phyloP scores from a whole-genome alignment of 2,797 vertebrate genomes.

The Hyperoplus lanceolatus region DNA sequence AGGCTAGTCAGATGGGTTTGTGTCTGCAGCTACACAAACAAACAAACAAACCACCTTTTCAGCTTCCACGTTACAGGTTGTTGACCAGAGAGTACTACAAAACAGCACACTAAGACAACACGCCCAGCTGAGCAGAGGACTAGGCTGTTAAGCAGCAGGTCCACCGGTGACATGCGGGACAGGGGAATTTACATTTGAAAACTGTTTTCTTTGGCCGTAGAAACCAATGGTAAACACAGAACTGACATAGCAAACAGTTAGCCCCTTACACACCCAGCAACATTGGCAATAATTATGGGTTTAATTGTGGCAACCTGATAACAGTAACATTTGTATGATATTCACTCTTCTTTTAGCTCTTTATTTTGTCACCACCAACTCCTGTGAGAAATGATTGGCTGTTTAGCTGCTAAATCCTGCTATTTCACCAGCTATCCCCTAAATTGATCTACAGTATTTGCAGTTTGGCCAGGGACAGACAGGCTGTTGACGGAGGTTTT shows the following conservation, averaged over 20 bases:
- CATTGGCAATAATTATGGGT: not conserved
- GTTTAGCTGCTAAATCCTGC: not conserved
- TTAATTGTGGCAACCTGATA: not conserved
- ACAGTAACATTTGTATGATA: not conserved
- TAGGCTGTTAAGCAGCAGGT: not conserved
- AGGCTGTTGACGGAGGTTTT: not conserved
- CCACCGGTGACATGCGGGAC: not conserved
- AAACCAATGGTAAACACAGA: not conserved
- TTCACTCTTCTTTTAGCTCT: not conserved
- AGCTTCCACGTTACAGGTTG: not conserved
- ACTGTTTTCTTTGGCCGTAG: not conserved
- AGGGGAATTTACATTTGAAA: not conserved
- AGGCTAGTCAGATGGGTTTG: conserved; percentile 12
- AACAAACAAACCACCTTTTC: conserved; percentile 19
- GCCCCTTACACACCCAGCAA: not conserved
- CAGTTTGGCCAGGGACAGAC: no score
- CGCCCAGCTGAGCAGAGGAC: not conserved
- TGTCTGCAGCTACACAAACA: conserved; percentile 8
- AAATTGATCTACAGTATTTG: not conserved
- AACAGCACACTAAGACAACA: conserved; percentile 5
- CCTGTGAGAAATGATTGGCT: not conserved
- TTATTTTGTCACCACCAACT: not conserved
- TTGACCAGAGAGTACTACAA: not conserved
- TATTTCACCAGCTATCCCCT: not conserved
- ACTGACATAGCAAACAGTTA: not conserved